A percentile compares a stretch with the other conserved stretches of the same genome.
phyloP scores from a whole-genome alignment of 2,888 invertebrate genomes.

The Deilephila elpenor region DNA sequence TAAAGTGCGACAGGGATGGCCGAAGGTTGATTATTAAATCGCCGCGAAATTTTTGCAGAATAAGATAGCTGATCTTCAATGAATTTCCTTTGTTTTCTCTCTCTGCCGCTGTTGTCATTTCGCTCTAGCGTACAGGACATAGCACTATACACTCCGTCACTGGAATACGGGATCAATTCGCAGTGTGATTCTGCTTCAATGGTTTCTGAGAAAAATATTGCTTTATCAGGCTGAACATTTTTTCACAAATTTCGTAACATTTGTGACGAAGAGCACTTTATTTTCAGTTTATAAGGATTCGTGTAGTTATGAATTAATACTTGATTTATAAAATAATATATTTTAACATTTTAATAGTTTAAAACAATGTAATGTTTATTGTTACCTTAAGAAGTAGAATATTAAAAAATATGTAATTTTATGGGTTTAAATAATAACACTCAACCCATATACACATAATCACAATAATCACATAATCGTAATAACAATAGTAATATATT shows the following conservation, averaged over 20 bases:
- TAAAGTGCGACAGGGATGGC: slow-evolving; percentile 55
- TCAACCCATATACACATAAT: no score
- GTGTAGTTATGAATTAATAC: no score
- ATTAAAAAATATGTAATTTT: no score
- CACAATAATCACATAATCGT: no score
- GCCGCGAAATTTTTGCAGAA: slow-evolving; percentile 66
- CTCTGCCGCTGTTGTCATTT: slow-evolving; percentile 66
- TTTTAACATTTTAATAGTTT: no score
- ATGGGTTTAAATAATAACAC: no score
- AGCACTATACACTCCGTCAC: slow-evolving; percentile 68
- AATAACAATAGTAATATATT: no score
- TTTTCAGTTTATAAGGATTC: no score
- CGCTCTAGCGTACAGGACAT: slow-evolving; percentile 69
- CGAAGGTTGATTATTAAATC: slow-evolving; percentile 67
- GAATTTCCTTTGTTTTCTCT: slow-evolving; percentile 77
- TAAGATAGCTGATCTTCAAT: slow-evolving; percentile 76
- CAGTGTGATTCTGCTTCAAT: slow-evolving; percentile 62
- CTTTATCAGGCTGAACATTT: slow-evolving; percentile 31
- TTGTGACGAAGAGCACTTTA: neutral
- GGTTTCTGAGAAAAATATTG: slow-evolving; percentile 4
- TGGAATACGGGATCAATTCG: slow-evolving; percentile 79
- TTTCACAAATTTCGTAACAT: neutral
- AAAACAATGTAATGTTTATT: no score
- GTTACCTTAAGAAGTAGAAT: no score
- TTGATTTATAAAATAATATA: no score